Evolutionary conservation across 2,113 vertebrate genomes (phyloP), one percentile per base, ranked within the genome.

Genomic region (Butastur rufipennis): DNA sequence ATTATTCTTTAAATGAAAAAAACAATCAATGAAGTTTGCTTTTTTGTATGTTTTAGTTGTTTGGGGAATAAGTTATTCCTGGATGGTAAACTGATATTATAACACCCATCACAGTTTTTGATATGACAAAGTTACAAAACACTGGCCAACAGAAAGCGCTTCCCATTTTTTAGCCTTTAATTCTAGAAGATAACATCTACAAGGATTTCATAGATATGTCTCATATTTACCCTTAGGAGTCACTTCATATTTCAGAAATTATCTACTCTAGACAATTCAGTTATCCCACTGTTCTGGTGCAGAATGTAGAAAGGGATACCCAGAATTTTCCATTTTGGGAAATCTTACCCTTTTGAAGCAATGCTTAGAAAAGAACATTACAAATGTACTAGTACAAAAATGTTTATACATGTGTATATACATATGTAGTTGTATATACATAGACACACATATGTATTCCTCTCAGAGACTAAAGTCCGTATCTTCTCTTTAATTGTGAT

Each of bases 181-280:
- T 93, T 91, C 81, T 81, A 47, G 73, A 84, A 79, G 78, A 72
- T 71, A 94, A 89, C 0, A 22, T 84, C 91, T 72, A 67, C 95
- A 93, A 84, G 73, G 26, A 84, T 95, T 96, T 92, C 89, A 94
- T 70, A 91, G 83, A 73, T 86, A 71, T 29, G 22, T 91, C 65
- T 93, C 42, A 32, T 81, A 67, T 86, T 95, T 94, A 55, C 65
- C 89, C 61, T 50, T 31, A 96, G 59, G 93, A 80, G 63, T 47
- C 56, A 55, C 55, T 63, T 95, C 32, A 50, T 89, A 74, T 89
- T 94, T 84, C 59, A 93, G 78, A 95, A 97, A 95, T 92, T 83
- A 81, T 62, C 55, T 87, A 31, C 52, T 78, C 81, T 11, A 74
- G 21, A 86, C 61, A 94, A 93, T 81, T 96, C 56, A 78, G 34